Evolutionary conservation across 2,888 invertebrate species (phyloP).

Genomic region (Himalopsyche kuldschensis): DNA sequence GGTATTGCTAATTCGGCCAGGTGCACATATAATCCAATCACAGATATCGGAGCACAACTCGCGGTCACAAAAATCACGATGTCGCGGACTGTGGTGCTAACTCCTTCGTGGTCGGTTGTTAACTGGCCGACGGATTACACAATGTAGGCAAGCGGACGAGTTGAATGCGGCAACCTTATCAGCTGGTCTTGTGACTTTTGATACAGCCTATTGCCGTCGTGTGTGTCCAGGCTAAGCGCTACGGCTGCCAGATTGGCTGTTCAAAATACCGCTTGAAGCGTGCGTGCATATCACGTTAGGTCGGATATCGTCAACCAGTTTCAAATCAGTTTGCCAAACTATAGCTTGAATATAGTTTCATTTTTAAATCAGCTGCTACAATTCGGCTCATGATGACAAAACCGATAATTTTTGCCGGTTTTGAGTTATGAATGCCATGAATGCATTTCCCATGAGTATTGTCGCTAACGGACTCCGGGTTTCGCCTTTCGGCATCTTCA

Average conservation of each 20-base stretch:
- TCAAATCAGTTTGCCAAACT: too few species aligned
- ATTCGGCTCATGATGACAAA: too few species aligned
- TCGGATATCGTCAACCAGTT: not conserved
- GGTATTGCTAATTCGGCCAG: not conserved
- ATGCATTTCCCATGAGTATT: too few species aligned
- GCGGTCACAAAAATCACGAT: not conserved
- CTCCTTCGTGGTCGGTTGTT: not conserved
- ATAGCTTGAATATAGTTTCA: too few species aligned
- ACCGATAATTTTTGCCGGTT: too few species aligned
- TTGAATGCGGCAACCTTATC: not conserved
- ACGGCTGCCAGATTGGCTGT: not conserved
- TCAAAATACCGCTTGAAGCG: not conserved
- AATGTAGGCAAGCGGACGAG: not conserved
- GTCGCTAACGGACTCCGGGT: too few species aligned
- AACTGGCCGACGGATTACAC: not conserved
- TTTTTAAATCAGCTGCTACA: too few species aligned
- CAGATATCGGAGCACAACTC: not conserved
- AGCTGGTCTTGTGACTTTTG: not conserved
- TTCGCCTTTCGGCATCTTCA: too few species aligned
- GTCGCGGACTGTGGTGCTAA: not conserved
- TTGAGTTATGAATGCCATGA: too few species aligned
- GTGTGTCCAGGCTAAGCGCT: not conserved
- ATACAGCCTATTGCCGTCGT: not conserved
- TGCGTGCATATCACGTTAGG: not conserved
- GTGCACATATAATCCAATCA: not conserved